phyloP scores from a whole-genome alignment of 2,113 vertebrate species.

The Erinaceus europaeus region DNA sequence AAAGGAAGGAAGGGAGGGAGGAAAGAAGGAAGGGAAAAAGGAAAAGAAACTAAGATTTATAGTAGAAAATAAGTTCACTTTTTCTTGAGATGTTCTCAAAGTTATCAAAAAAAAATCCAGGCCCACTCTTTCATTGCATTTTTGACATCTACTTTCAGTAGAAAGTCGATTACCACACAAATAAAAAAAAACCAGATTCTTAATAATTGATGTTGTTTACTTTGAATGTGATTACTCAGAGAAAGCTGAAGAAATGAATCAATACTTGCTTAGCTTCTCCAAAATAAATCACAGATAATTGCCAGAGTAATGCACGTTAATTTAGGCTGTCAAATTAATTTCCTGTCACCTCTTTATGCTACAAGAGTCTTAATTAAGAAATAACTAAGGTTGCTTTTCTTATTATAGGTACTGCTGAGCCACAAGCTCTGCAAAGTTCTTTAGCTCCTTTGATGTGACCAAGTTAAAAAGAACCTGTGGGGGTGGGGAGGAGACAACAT shows the following conservation, averaged over 20 bases:
- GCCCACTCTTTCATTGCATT: neutral
- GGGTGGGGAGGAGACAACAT: no score
- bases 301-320: slow-evolving; percentile 60
- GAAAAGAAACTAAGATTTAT: neutral
- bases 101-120: slow-evolving; percentile 37
- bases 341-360: slow-evolving; percentile 41
- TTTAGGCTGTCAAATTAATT: slow-evolving; percentile 71
- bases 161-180: slow-evolving; percentile 39
- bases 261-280: slow-evolving; percentile 1
- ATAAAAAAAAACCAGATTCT: slow-evolving; percentile 48
- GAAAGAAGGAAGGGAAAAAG: no score
- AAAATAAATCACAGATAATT: slow-evolving; percentile 64
- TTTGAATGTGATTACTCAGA: slow-evolving; percentile 48
- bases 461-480: neutral
- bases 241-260: slow-evolving; percentile 45
- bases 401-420: slow-evolving; percentile 25
- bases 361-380: slow-evolving; percentile 58
- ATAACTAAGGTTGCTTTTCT: slow-evolving; percentile 44
- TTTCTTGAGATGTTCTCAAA: slow-evolving; percentile 22
- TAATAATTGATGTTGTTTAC: slow-evolving; percentile 77
- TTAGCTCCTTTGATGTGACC: slow-evolving; percentile 35
- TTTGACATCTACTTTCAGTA: slow-evolving; percentile 46
- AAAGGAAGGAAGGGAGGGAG: no score
- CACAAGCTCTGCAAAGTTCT: neutral
- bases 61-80: neutral